phyloP scores from a whole-genome alignment of 2,888 invertebrate genomes.

The Chrysomela aeneicollis region DNA sequence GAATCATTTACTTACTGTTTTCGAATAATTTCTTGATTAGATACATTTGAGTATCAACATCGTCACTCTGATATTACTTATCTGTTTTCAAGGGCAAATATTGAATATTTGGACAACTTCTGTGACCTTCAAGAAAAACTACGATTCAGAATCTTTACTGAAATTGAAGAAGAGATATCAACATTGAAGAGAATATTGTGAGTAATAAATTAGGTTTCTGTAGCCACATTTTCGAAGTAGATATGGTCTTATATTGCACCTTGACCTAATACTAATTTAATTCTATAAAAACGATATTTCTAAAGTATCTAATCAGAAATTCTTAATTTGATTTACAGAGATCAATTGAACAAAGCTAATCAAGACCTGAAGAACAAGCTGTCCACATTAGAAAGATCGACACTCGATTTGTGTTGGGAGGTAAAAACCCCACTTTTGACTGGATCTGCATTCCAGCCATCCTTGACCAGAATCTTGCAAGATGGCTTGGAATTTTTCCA shows the following conservation, averaged over 20 bases:
- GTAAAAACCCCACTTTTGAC: constrained; percentile 46
- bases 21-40: no score
- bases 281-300: no score
- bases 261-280: no score
- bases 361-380: constrained; percentile 53
- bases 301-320: no score
- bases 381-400: constrained; percentile 48
- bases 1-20: no score
- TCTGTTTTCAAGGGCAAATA: constrained; percentile 59
- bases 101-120: constrained; percentile 62
- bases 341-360: constrained; percentile 49
- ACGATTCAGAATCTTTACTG: constrained; percentile 59
- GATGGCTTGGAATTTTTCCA: constrained; percentile 50
- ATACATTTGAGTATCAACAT: no score
- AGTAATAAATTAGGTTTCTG: no score
- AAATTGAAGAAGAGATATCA: constrained; percentile 62
- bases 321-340: constrained; percentile 50
- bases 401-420: constrained; percentile 54
- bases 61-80: background rate
- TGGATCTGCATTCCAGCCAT: constrained; percentile 56
- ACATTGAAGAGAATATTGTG: constrained; percentile 53
- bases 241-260: no score
- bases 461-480: constrained; percentile 51
- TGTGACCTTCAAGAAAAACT: constrained; percentile 60
- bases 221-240: no score